These are phyloP conservation scores for Parapristionchus giblindavisi DNA, from an alignment of 2,888 invertebrate genomes.

Conservation along the genomic window DNA sequence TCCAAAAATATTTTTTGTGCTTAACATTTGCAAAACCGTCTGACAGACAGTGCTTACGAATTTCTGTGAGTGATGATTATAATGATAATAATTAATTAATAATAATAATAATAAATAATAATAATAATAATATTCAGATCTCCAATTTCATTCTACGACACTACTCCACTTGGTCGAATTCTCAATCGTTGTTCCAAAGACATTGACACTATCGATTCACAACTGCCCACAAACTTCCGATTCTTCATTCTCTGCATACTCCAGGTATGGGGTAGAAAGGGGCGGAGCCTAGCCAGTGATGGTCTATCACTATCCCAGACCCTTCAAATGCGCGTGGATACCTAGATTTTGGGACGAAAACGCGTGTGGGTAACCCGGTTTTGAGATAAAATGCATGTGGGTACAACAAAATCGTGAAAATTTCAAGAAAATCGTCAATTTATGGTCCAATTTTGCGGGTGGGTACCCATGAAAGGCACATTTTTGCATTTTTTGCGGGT, in stretches of 20 bases:
- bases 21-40: background rate
- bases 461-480: no score
- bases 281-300: no score
- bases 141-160: constrained; percentile 71
- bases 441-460: no score
- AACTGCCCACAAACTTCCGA: constrained; percentile 60
- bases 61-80: no score
- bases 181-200: constrained; percentile 70
- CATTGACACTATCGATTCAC: constrained; percentile 61
- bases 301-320: no score
- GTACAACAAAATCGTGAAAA: no score
- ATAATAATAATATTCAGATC: constrained; percentile 51
- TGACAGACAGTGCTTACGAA: background rate
- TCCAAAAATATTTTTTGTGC: background rate
- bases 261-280: constrained; percentile 43
- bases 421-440: no score
- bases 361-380: background rate
- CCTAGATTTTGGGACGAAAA: background rate
- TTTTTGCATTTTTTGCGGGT: no score
- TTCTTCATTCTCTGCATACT: constrained; percentile 62
- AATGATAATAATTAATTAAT: no score
- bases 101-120: background rate
- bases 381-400: no score
- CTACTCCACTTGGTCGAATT: constrained; percentile 71
- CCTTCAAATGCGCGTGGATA: no score